A percentile compares a stretch with the other conserved stretches of the same genome.
Evolutionary conservation across 2,113 vertebrate species (phyloP).

Genomic region (Cyanoramphus novaezelandiae): DNA sequence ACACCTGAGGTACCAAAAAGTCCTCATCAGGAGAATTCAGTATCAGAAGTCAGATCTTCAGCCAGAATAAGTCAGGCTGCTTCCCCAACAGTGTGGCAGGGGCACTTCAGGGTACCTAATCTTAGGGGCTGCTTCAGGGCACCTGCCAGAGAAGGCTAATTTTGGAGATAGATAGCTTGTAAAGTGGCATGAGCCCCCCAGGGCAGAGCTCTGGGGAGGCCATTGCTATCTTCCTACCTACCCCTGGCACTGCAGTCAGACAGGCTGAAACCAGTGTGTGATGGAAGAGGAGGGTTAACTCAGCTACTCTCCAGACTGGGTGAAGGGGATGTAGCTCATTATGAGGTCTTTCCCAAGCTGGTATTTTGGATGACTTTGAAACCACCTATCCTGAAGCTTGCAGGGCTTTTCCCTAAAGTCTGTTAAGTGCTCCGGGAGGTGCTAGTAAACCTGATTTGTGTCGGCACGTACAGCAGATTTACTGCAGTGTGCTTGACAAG

Average conservation of each 20-base stretch:
- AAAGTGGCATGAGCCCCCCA: neutral
- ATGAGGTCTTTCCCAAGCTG: neutral
- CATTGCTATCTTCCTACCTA: rapidly evolving
- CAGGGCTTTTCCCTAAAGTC: neutral
- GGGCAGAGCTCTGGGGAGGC: neutral
- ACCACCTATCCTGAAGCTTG: neutral
- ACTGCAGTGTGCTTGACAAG: rapidly evolving
- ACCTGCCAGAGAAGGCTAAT: neutral
- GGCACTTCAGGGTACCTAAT: neutral
- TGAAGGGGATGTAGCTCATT: neutral
- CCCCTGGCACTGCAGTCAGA: neutral
- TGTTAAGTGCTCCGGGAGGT: neutral
- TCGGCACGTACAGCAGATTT: neutral
- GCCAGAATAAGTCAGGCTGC: neutral
- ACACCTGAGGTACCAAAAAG: neutral
- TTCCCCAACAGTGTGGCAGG: rapidly evolving
- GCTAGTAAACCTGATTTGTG: neutral
- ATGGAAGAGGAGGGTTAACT: neutral
- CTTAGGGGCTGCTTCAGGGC: neutral
- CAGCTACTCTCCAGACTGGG: neutral
- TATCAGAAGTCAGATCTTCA: neutral
- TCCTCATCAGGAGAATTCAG: neutral
- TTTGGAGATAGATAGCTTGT: neutral
- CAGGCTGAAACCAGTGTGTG: neutral
- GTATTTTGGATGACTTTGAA: neutral